Percentiles rank a stretch among this genome's conserved stretches.
phyloP scores from a whole-genome alignment of 2,888 invertebrate species.

The Volucella zonaria region DNA sequence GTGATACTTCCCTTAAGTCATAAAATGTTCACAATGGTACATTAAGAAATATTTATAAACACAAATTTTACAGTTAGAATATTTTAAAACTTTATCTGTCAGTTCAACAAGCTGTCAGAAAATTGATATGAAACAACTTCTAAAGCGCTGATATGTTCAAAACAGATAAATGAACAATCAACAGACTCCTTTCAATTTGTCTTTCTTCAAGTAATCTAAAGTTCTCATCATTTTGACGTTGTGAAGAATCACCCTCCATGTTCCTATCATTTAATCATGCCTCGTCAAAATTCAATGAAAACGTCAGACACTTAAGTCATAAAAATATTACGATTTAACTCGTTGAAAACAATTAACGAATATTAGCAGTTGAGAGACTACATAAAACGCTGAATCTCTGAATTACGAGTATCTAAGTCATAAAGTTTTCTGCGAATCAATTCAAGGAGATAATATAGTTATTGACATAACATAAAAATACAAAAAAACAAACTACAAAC shows the following conservation, averaged over 20 bases:
- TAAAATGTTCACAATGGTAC: no score
- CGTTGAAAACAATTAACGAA: slow-evolving; percentile 26
- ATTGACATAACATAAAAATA: slow-evolving; percentile 28
- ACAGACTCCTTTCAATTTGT: no score
- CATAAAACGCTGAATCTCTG: slow-evolving; percentile 3
- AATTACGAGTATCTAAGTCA: not conserved
- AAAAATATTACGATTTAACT: slow-evolving; percentile 35
- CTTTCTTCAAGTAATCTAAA: not conserved
- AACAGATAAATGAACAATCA: no score
- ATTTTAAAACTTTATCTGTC: no score
- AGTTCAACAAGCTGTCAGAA: no score
- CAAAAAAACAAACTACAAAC: not conserved
- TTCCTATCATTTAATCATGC: not conserved
- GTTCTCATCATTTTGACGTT: not conserved
- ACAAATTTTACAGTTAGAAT: no score
- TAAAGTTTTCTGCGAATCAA: slow-evolving; percentile 20
- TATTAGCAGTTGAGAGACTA: slow-evolving; percentile 32
- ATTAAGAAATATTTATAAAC: no score
- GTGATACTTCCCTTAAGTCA: no score
- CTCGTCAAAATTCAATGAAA: slow-evolving; percentile 41
- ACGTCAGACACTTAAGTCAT: slow-evolving; percentile 1
- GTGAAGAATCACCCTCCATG: not conserved
- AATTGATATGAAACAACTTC: no score
- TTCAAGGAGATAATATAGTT: slow-evolving; percentile 20
- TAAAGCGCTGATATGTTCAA: no score